Evolutionary conservation across 2,113 vertebrate species (phyloP), one percentile per base, ranked within the genome.

Genomic region (Nicator chloris): DNA sequence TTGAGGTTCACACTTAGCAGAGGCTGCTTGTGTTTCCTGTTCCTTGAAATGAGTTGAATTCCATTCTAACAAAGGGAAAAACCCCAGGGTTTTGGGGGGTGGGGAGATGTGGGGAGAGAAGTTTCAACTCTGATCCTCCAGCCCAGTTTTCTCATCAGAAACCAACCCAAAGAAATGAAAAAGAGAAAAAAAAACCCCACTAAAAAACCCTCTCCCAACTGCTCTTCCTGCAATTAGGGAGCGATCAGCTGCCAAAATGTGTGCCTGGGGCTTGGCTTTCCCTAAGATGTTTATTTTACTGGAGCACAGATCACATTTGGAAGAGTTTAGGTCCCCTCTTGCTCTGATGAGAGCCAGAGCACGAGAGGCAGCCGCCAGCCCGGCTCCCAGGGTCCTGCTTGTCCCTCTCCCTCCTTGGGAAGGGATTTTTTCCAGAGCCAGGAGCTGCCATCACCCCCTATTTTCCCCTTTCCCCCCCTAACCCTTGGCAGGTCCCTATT

Each of bases 141-240:
- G 91, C 66, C 24, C 70, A 42, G 30, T 79, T 92, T 97, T 95
- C 94, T 87, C 95, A 95, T 82, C 93, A 96, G 86, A 94, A 96
- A 91, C 9, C 40, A 76, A 27, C 82, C 75, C 30, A 30, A 72
- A 93, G 44, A 78, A 80, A 51, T 4, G 3, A 3, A 3, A 39
- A 35, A 33, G 31, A 31, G n/a, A 33, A 16, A 10, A 22, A 2
- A 17, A 70, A 51, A 22, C 21, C 7, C 11, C 16, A 12, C 5
- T 24, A 45, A 44, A 26, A n/a, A 27, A 1, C 21, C 37, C 40
- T 85, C 54, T 91, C 70, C 37, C 78, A 82, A 73, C 87, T 72
- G 81, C 50, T 90, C 78, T 94, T 95, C 91, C 93, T 88, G 94
- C 90, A 96, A 93, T 90, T 90, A 88, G 70, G 68, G 84, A 95